These are phyloP conservation scores for Dinocampus coccinellae DNA, from an alignment of 2,888 invertebrate species.

Conservation along the genomic window DNA sequence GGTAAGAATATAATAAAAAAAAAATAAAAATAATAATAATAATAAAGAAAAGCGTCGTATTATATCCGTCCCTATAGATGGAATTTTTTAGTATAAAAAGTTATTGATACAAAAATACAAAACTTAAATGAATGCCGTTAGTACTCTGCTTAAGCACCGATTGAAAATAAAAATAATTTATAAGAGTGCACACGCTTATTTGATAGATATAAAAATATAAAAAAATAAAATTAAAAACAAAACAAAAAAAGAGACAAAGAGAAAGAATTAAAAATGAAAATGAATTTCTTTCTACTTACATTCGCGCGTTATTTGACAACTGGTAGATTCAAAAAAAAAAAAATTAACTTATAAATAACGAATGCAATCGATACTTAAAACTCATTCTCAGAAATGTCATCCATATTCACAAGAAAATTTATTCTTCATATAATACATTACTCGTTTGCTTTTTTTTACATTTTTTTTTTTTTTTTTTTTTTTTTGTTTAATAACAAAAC, in stretches of 20 bases:
- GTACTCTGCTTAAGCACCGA: conserved; percentile 49
- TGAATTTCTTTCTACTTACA: conserved; percentile 39
- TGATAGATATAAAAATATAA: conserved; percentile 20
- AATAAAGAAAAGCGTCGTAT: conserved; percentile 55
- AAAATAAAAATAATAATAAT: background rate
- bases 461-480: conserved; percentile 14
- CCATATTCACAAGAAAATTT: conserved; percentile 9
- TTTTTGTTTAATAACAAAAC: conserved; percentile 4
- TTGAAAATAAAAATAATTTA: conserved; percentile 39
- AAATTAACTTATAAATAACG: conserved; percentile 15
- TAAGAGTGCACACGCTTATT: conserved; percentile 36
- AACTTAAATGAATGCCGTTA: conserved; percentile 37
- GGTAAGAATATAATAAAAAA: conserved; percentile 6
- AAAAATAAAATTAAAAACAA: no score
- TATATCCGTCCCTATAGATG: conserved; percentile 68
- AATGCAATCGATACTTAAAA: conserved; percentile 24
- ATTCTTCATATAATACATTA: background rate
- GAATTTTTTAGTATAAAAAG: conserved; percentile 51
- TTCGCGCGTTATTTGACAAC: conserved; percentile 38
- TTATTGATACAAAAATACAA: conserved; percentile 33
- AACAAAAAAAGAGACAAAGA: no score
- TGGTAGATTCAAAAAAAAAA: conserved; percentile 36
- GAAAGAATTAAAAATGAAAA: no score
- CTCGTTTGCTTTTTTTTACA: conserved; percentile 12
- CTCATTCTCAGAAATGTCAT: conserved; percentile 7